A percentile compares a stretch with the other conserved stretches of the same genome.
These are phyloP conservation scores for Pachyseris speciosa DNA, from an alignment of 64 coral and sea anemone genomes.

Conservation along the genomic window DNA sequence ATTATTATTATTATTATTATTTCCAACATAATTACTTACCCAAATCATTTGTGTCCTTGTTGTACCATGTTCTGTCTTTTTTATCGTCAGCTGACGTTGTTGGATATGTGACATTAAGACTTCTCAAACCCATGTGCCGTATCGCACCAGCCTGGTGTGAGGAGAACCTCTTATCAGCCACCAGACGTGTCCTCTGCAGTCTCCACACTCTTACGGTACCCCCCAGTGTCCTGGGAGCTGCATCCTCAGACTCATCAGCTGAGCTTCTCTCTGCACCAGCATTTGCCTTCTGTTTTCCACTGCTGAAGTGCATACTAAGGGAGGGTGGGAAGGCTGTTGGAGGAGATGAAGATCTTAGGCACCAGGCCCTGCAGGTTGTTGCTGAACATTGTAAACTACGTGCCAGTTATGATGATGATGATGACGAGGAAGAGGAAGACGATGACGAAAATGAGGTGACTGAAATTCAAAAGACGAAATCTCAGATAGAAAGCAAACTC, in stretches of 20 bases:
- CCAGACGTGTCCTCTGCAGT: slow-evolving; percentile 49
- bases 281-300: slow-evolving; percentile 93
- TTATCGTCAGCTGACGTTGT: slow-evolving; percentile 49
- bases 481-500: too few relatives aligned
- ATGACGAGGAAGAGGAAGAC: slow-evolving; percentile 68
- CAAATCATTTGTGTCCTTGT: too few relatives aligned
- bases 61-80: too few relatives aligned
- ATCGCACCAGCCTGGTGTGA: slow-evolving; percentile 76
- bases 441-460: background rate
- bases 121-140: slow-evolving; percentile 78
- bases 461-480: too few relatives aligned
- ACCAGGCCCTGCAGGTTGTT: slow-evolving; percentile 75
- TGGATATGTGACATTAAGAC: slow-evolving; percentile 70
- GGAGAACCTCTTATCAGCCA: slow-evolving; percentile 65
- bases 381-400: slow-evolving; percentile 82
- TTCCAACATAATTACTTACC: too few relatives aligned
- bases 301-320: slow-evolving; percentile 78
- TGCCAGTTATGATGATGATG: slow-evolving; percentile 30
- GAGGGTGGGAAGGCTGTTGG: slow-evolving; percentile 71
- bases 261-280: slow-evolving; percentile 65
- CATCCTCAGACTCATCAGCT: background rate
- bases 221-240: background rate
- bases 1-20: too few relatives aligned
- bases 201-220: slow-evolving; percentile 62
- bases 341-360: slow-evolving; percentile 76